Evolutionary conservation across 1,140 invertebrate genomes (phyloP).

Genomic region (Lordiphosa stackelbergi): DNA sequence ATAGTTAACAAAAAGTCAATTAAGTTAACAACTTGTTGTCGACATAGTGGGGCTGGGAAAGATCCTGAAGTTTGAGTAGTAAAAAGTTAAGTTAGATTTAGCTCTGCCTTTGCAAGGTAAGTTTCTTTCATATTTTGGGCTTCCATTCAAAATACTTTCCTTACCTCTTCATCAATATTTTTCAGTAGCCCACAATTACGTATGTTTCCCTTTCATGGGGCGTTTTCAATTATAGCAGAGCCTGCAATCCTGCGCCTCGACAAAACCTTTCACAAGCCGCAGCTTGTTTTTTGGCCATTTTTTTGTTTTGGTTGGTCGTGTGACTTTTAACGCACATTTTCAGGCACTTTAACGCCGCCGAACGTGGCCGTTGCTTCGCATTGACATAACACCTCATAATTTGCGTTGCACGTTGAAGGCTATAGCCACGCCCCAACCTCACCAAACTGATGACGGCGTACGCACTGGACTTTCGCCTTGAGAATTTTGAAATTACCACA

Average conservation of each 20-base stretch:
- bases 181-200: slow-evolving; percentile 51
- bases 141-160: slow-evolving; percentile 1
- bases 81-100: background rate
- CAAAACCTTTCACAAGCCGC: slow-evolving; percentile 58
- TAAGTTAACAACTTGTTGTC: slow-evolving; percentile 39
- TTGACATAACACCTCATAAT: slow-evolving; percentile 75
- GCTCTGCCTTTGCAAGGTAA: no score
- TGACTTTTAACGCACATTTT: slow-evolving; percentile 71
- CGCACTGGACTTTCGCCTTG: slow-evolving; percentile 69
- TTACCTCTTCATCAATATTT: background rate
- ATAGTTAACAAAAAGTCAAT: slow-evolving; percentile 40
- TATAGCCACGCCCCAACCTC: slow-evolving; percentile 42
- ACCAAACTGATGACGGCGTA: slow-evolving; percentile 31
- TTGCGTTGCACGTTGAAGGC: slow-evolving; percentile 63
- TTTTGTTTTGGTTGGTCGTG: slow-evolving; percentile 38
- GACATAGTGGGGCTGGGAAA: slow-evolving; percentile 21
- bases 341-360: slow-evolving; percentile 60
- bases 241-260: slow-evolving; percentile 24
- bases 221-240: slow-evolving; percentile 68
- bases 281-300: background rate
- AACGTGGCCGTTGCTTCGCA: slow-evolving; percentile 28
- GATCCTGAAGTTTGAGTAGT: slow-evolving; percentile 16
- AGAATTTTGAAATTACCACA: slow-evolving; percentile 66
- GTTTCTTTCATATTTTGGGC: no score
- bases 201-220: slow-evolving; percentile 63